Evolutionary conservation across 2,888 invertebrate species (phyloP), one percentile per base, ranked within the genome.

Genomic region (Sylvicola cinctus): DNA sequence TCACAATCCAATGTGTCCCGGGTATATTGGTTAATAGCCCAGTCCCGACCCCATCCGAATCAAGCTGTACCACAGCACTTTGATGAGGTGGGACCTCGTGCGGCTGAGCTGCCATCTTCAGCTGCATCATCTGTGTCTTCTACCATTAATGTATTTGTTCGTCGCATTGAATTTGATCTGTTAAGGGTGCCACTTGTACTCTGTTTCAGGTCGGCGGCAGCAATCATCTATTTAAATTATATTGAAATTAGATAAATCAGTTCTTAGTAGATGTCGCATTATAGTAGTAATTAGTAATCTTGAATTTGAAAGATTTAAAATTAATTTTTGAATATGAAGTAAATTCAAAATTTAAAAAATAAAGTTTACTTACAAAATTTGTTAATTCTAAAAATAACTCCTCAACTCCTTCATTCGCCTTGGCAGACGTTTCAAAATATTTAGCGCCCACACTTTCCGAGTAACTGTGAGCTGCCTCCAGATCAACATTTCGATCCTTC

Each of bases 351-450:
- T 13, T 26, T 12, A 7, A 15, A 17, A 16, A 26, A 6, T 8
- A 20, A 6, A 20, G 8, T 6, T 20, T 3, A 30, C 23, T n/a
- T 36, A 83, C 68, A 76, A 87, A 79, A 45, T 74, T 69, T 26
- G 84, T 79, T 38, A 95, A 59, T 42, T 81, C 75, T 32, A 88
- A 55, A 54, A 93, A 93, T 50, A 93, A 64, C 39, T 93, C 88
- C 51, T 90, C 85, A 4, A 93, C 79, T 20, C 90, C 90, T 54
- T 77, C 71, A 54, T 90, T 90, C 38, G 74, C 58, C 60, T 95
- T 95, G 1, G 95, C 95, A 20, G 93, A 93, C 23, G 91, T 88
- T 52, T 84, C 78, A 55, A 76, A 85, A 58, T 93, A 91, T 46
- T 74, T 72, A 2, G 95, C 93, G 35, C 88, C 90, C 5, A 93